A percentile compares a stretch with the other conserved stretches of the same genome.
Evolutionary conservation across 2,888 invertebrate species (phyloP).

Genomic region (Scaptomyza cyrtandrae): DNA sequence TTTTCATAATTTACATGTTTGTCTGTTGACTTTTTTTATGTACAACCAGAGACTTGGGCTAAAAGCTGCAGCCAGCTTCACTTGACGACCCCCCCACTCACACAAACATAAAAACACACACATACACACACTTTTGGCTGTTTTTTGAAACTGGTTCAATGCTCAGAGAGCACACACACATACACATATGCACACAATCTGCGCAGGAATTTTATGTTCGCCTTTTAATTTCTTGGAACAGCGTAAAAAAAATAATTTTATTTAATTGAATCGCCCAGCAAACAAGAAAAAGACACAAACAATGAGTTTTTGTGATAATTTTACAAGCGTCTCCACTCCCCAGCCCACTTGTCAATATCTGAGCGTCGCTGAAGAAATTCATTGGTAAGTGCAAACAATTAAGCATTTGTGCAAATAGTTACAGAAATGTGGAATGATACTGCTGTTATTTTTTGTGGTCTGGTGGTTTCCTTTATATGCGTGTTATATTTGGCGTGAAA

Average conservation of each 20-base stretch:
- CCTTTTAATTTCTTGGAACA: slow-evolving; percentile 67
- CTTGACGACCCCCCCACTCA: background rate
- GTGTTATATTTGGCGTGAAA: slow-evolving; percentile 68
- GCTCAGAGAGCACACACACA: slow-evolving; percentile 24
- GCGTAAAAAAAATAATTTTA: slow-evolving; percentile 73
- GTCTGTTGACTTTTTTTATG: slow-evolving; percentile 76
- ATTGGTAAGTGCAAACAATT: slow-evolving; percentile 73
- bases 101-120: background rate
- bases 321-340: background rate
- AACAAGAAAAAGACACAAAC: slow-evolving; percentile 12
- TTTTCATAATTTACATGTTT: slow-evolving; percentile 78
- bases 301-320: slow-evolving; percentile 41
- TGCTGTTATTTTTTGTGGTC: background rate
- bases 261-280: slow-evolving; percentile 72
- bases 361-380: slow-evolving; percentile 57
- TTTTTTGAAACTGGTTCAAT: slow-evolving; percentile 65
- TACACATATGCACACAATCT: slow-evolving; percentile 10
- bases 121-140: slow-evolving; percentile 2
- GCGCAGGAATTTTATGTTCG: slow-evolving; percentile 41
- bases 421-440: slow-evolving; percentile 30
- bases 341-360: slow-evolving; percentile 67
- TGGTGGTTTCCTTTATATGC: slow-evolving; percentile 32
- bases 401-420: slow-evolving; percentile 75
- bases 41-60: slow-evolving; percentile 74
- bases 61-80: slow-evolving; percentile 65